Percentiles rank a stretch among this genome's conserved stretches.
These are phyloP conservation scores for Zosterops pallidus DNA, from an alignment of 2,113 vertebrate genomes.

Conservation along the genomic window DNA sequence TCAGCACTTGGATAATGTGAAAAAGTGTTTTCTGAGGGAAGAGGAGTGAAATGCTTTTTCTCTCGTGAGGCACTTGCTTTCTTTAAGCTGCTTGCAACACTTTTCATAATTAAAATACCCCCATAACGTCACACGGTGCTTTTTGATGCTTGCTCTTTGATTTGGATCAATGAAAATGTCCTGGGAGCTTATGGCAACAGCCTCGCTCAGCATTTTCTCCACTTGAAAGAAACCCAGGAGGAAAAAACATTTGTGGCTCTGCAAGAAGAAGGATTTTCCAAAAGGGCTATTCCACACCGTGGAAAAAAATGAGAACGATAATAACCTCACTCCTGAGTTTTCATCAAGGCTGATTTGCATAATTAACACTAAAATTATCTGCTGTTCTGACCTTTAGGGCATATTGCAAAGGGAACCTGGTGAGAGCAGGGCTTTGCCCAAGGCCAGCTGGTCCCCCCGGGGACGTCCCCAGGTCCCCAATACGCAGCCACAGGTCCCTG, in stretches of 20 bases:
- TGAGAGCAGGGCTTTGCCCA: background rate
- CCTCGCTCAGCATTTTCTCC: conserved; percentile 14
- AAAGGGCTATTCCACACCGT: background rate
- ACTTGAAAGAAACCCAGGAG: conserved; percentile 17
- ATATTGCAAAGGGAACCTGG: background rate
- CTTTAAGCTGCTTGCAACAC: background rate
- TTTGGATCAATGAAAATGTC: conserved; percentile 56
- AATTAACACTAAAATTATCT: background rate
- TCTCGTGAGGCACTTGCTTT: background rate
- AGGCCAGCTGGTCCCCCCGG: fast-evolving
- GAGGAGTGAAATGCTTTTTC: background rate
- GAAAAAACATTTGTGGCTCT: background rate
- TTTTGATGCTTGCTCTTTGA: background rate
- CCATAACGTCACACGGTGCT: background rate
- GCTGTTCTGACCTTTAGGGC: background rate
- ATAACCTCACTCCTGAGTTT: background rate
- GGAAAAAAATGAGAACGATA: background rate
- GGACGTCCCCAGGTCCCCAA: background rate
- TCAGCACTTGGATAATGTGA: background rate
- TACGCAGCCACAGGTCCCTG: background rate
- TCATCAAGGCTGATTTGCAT: background rate
- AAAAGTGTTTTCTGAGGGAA: background rate
- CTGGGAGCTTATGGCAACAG: conserved; percentile 3
- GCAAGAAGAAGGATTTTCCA: background rate
- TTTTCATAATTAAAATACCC: conserved; percentile 20